Conservation (phyloP, 2,888 invertebrate species). For the Himalopsyche japonica region DNA sequence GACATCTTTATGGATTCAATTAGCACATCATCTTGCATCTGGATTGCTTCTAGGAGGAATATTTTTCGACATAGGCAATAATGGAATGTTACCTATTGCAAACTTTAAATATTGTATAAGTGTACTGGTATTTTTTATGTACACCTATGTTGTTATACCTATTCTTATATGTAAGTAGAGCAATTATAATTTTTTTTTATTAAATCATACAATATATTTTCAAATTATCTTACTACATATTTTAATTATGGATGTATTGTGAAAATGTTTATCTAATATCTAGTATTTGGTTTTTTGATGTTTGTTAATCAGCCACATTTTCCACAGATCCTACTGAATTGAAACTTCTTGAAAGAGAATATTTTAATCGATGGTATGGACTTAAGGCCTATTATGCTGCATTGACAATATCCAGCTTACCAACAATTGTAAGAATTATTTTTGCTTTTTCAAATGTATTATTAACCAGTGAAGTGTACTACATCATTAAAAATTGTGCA, state of each 20-base stretch:
- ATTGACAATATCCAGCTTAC: slow-evolving; percentile 59
- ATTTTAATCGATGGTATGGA: slow-evolving; percentile 70
- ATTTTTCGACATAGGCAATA: slow-evolving; percentile 62
- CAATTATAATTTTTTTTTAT: background rate
- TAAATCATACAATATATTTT: background rate
- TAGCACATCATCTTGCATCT: slow-evolving; percentile 60
- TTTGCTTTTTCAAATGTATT: background rate
- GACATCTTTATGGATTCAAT: slow-evolving; percentile 60
- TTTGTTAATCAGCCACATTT: background rate
- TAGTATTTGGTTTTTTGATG: too few relatives aligned
- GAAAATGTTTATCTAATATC: too few relatives aligned
- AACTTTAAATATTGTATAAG: slow-evolving; percentile 66
- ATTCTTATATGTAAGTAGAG: slow-evolving; percentile 62
- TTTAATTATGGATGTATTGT: too few relatives aligned
- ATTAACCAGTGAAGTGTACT: too few relatives aligned
- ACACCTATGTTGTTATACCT: slow-evolving; percentile 66
- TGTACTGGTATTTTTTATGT: slow-evolving; percentile 65
- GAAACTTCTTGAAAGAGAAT: slow-evolving; percentile 62
- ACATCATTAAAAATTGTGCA: too few relatives aligned
- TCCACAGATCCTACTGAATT: slow-evolving; percentile 65
- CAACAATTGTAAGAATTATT: slow-evolving; percentile 55
- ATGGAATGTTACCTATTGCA: slow-evolving; percentile 58
- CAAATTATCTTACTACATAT: too few relatives aligned
- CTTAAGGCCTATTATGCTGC: slow-evolving; percentile 67
- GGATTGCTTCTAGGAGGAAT: slow-evolving; percentile 61